phyloP scores from a whole-genome alignment of 2,888 invertebrate genomes.

The Synergus umbraculus region DNA sequence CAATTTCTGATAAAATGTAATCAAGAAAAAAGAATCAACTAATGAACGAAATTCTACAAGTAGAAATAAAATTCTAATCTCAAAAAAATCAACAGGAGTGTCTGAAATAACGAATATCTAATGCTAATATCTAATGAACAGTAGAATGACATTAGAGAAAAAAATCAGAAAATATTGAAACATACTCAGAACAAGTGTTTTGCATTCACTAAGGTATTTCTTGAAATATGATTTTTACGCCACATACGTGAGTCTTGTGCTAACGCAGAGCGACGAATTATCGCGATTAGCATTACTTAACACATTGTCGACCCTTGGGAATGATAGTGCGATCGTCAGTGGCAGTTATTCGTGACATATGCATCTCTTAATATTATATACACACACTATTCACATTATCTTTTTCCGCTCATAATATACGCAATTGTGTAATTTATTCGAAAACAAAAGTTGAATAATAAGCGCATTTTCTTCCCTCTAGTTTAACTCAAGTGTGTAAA shows the following conservation, averaged over 20 bases:
- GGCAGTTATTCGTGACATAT: slow-evolving; percentile 7
- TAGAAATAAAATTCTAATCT: background rate
- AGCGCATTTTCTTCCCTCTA: background rate
- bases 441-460: background rate
- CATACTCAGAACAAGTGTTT: background rate
- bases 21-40: background rate
- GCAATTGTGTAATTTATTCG: background rate
- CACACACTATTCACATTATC: background rate
- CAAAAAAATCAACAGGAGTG: background rate
- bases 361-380: slow-evolving; percentile 19
- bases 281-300: slow-evolving; percentile 41
- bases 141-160: background rate
- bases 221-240: slow-evolving; percentile 33
- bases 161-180: slow-evolving; percentile 3
- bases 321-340: slow-evolving; percentile 32
- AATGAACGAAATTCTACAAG: background rate
- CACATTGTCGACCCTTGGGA: slow-evolving; percentile 39
- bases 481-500: background rate
- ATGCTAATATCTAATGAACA: background rate
- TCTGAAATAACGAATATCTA: background rate
- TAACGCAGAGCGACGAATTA: slow-evolving; percentile 34
- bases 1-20: background rate
- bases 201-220: slow-evolving; percentile 18
- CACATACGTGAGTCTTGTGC: slow-evolving; percentile 25
- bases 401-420: background rate